Evolutionary conservation across 1,140 invertebrate species (phyloP).

Genomic region (Belonocnema kinseyi): DNA sequence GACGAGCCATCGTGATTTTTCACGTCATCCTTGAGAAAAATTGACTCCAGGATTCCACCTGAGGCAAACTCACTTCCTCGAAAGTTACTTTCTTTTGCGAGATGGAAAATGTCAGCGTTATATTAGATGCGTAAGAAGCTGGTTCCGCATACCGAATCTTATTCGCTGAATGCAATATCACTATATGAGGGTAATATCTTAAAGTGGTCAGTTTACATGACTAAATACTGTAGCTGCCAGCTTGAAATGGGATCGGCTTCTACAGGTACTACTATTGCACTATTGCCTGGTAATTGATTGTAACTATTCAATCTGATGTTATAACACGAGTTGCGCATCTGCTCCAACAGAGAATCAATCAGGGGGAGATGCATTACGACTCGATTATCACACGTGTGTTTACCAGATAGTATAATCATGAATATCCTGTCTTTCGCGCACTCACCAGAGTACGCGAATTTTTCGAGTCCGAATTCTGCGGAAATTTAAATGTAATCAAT

Average conservation of each 20-base stretch:
- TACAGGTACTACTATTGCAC: background rate
- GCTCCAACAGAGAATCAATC: background rate
- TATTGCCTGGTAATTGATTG: slow-evolving; percentile 1
- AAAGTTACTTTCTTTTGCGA: background rate
- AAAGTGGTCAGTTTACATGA: background rate
- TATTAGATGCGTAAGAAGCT: background rate
- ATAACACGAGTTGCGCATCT: background rate
- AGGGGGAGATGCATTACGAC: background rate
- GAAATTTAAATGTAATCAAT: too few species aligned
- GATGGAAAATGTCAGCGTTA: background rate
- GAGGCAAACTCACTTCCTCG: background rate
- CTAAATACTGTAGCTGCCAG: background rate
- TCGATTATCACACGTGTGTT: background rate
- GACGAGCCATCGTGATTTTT: slow-evolving; percentile 50
- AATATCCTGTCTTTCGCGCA: too few species aligned
- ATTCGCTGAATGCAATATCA: background rate
- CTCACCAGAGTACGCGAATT: too few species aligned
- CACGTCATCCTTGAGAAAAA: slow-evolving; percentile 47
- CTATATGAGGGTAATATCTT: background rate
- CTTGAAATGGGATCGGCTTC: background rate
- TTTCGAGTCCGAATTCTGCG: too few species aligned
- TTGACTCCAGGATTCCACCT: background rate
- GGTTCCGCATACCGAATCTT: background rate
- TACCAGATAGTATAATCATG: too few species aligned
- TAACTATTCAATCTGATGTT: slow-evolving; percentile 7